Evolutionary conservation across 2,797 vertebrate genomes (phyloP).

Genomic region (Heteromormyrus szaboi): DNA sequence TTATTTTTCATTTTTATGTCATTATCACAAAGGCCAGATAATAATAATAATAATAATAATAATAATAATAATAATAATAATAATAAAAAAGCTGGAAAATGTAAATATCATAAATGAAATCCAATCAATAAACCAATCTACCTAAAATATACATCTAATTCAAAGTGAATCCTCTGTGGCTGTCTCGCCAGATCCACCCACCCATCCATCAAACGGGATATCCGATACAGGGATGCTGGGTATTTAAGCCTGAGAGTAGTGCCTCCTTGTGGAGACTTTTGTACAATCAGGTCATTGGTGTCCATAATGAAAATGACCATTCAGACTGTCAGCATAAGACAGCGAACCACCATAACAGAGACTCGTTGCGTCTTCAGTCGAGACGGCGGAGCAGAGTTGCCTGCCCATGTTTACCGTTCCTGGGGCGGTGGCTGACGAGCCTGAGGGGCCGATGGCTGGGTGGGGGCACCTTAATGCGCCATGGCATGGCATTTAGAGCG

Average conservation of each 20-base stretch:
- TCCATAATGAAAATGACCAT: background rate
- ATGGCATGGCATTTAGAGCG: constrained; percentile 23
- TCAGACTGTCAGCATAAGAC: background rate
- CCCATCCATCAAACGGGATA: background rate
- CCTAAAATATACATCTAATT: background rate
- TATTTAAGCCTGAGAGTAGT: background rate
- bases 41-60: background rate
- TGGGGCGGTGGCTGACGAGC: background rate
- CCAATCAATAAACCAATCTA: background rate
- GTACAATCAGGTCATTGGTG: background rate
- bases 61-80: background rate
- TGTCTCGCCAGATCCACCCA: background rate
- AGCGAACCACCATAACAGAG: background rate
- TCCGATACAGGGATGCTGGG: background rate
- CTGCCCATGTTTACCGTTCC: background rate
- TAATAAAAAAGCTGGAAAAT: background rate
- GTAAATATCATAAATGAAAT: background rate
- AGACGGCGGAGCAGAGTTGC: background rate
- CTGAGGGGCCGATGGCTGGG: background rate
- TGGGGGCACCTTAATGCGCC: constrained; percentile 3
- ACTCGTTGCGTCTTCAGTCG: background rate
- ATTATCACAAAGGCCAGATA: background rate
- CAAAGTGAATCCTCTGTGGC: background rate
- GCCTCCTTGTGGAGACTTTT: background rate
- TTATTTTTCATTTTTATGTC: background rate